These are phyloP conservation scores for Prosopocoilus inquinatus DNA, from an alignment of 2,888 invertebrate species.

Conservation along the genomic window DNA sequence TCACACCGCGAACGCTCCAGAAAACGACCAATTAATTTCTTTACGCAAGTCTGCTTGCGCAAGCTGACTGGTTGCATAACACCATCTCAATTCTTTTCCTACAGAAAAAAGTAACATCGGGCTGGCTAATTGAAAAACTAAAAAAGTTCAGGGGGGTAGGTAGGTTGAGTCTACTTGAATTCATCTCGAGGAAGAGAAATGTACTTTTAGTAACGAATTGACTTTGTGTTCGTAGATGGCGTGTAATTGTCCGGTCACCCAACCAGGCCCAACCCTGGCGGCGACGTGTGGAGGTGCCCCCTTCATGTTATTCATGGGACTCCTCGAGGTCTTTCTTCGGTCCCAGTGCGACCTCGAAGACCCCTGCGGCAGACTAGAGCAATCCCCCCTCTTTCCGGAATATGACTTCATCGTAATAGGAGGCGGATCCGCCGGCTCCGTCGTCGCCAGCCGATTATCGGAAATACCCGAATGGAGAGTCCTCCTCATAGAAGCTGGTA, in stretches of 20 bases:
- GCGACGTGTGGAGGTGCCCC: slow-evolving; percentile 81
- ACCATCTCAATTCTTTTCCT: too few relatives aligned
- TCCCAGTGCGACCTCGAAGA: slow-evolving; percentile 87
- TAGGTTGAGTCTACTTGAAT: neutral
- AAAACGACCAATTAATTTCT: too few relatives aligned
- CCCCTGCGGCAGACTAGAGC: slow-evolving; percentile 74
- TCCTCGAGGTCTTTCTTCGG: slow-evolving; percentile 79
- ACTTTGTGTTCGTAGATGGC: slow-evolving; percentile 44
- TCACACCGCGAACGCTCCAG: too few relatives aligned
- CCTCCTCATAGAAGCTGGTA: slow-evolving; percentile 71
- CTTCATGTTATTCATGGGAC: slow-evolving; percentile 88
- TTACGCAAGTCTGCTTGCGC: too few relatives aligned
- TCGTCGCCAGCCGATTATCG: slow-evolving; percentile 68
- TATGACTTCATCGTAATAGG: slow-evolving; percentile 78
- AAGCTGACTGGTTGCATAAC: too few relatives aligned
- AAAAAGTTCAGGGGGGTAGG: too few relatives aligned
- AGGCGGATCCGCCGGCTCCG: slow-evolving; percentile 70
- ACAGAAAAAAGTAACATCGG: too few relatives aligned
- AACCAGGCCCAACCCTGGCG: slow-evolving; percentile 80
- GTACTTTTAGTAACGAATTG: neutral
- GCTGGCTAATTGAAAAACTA: too few relatives aligned
- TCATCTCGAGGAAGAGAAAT: neutral
- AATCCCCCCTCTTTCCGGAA: slow-evolving; percentile 57
- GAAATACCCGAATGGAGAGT: slow-evolving; percentile 74
- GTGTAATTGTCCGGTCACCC: slow-evolving; percentile 79